Percentiles rank a stretch among this genome's conserved stretches.
phyloP scores from a whole-genome alignment of 2,113 vertebrate species.

The Chauna torquata region DNA sequence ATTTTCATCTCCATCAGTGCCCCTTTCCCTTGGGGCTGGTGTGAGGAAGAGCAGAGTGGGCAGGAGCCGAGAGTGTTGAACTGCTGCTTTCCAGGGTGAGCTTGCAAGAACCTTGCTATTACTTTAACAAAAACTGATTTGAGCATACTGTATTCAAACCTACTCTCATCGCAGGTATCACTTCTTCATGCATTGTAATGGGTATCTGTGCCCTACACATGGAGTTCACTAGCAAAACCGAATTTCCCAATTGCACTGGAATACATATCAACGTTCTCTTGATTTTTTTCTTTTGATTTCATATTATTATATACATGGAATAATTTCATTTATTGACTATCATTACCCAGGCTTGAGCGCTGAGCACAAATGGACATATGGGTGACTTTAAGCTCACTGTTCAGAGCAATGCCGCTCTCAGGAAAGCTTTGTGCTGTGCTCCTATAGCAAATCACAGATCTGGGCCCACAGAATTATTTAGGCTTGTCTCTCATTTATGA shows the following conservation, averaged over 20 bases:
- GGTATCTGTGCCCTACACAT: not conserved
- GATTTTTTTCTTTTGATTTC: not conserved
- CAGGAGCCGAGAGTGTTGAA: not conserved
- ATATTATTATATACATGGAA: not conserved
- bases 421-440: not conserved
- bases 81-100: not conserved
- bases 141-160: not conserved
- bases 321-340: not conserved
- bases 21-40: not conserved
- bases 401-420: accelerated
- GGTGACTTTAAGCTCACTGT: not conserved
- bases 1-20: not conserved
- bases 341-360: not conserved
- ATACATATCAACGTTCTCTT: not conserved
- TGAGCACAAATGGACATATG: not conserved
- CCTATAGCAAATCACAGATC: accelerated
- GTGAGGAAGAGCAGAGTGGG: not conserved
- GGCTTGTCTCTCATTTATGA: not conserved
- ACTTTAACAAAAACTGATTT: not conserved
- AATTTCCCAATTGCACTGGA: not conserved
- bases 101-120: not conserved
- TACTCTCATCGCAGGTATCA: not conserved
- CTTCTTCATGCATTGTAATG: not conserved
- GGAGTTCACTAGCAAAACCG: not conserved
- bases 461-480: not conserved